A percentile compares a stretch with the other conserved stretches of the same genome.
These are phyloP conservation scores for honey bee (Apis mellifera) DNA, from an alignment of 1,140 invertebrate genomes.

Conservation along the genomic window Amel_HAv3.1 CM009944.2:10330001-10330500, in stretches of 20 bases:
- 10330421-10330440: slow-evolving; percentile 34
- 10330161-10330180: slow-evolving; percentile 32
- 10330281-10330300: background rate
- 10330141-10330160: background rate
- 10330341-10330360: no score
- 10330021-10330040: slow-evolving; percentile 25
- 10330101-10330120: background rate
- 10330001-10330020: background rate
- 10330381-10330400: slow-evolving; percentile 43
- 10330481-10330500: slow-evolving; percentile 38
- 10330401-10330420: slow-evolving; percentile 52
- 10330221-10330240: slow-evolving; percentile 39
- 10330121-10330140: no score
- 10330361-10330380: slow-evolving; percentile 36
- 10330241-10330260: slow-evolving; percentile 30
- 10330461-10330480: slow-evolving; percentile 2
- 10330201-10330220: slow-evolving; percentile 49
- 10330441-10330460: background rate
- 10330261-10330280: background rate
- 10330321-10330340: slow-evolving; percentile 59
- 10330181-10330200: slow-evolving; percentile 32
- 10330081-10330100: background rate
- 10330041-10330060: slow-evolving; percentile 48
- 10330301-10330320: slow-evolving; percentile 31
- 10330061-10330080: slow-evolving; percentile 15